Percentiles rank a stretch among this genome's conserved stretches.
Conservation (phyloP, 2,797 vertebrate genomes). For the Balearica regulorum region DNA sequence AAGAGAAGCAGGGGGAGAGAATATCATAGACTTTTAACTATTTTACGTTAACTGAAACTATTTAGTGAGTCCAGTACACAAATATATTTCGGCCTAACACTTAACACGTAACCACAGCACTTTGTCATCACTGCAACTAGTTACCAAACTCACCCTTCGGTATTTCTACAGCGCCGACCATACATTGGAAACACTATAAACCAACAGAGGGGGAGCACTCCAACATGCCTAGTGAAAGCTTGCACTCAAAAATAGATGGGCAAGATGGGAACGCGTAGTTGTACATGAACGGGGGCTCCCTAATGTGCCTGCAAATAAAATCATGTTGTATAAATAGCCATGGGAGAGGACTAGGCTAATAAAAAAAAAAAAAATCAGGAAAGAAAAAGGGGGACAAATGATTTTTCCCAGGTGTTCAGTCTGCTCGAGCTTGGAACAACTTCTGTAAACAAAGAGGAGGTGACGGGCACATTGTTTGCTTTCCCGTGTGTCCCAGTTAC, state of each 20-base stretch:
- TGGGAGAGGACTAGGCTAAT: constrained; percentile 21
- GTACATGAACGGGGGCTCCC: not conserved
- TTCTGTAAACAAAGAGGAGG: constrained; percentile 31
- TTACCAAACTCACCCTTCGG: not conserved
- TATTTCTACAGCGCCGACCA: not conserved
- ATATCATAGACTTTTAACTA: not conserved
- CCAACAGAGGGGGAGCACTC: not conserved
- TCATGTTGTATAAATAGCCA: not conserved
- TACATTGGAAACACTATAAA: not conserved
- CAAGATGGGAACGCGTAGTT: not conserved
- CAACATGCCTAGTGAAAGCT: not conserved
- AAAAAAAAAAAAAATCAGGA: constrained; percentile 21
- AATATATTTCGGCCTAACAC: not conserved
- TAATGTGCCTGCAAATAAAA: constrained; percentile 20
- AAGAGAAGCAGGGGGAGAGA: not conserved
- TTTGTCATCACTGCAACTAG: not conserved
- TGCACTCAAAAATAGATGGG: not conserved
- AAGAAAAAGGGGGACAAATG: not conserved
- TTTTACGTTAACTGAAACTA: not conserved
- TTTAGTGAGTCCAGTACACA: not conserved
- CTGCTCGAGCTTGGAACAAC: constrained; percentile 17
- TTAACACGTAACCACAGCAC: not conserved
- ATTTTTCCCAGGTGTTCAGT: constrained; percentile 18
- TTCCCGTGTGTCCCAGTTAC: constrained; percentile 39
- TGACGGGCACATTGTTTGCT: constrained; percentile 22